phyloP scores from a whole-genome alignment of 2,113 vertebrate genomes.

The Gadus macrocephalus region DNA sequence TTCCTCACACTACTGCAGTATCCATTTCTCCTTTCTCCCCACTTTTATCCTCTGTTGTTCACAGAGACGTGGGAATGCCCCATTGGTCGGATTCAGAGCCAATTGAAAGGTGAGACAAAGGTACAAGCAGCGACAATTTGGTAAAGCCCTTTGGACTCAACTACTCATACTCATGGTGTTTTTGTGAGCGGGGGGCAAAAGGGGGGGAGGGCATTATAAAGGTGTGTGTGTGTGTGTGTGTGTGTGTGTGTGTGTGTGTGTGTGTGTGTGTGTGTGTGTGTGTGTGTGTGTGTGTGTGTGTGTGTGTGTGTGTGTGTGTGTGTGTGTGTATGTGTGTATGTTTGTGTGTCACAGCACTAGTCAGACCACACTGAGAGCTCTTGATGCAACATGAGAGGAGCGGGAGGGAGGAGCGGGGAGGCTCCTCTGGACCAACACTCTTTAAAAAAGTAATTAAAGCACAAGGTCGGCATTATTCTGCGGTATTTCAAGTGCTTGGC shows the following conservation, averaged over 20 bases:
- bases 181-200: constrained; percentile 21
- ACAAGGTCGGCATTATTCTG: too few relatives aligned
- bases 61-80: constrained; percentile 25
- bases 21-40: not conserved
- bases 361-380: constrained; percentile 42
- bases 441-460: too few relatives aligned
- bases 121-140: constrained; percentile 29
- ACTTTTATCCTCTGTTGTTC: constrained; percentile 8
- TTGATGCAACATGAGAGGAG: constrained; percentile 17
- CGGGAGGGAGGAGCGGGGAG: not conserved
- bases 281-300: not conserved
- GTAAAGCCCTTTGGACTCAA: constrained; percentile 52
- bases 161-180: constrained; percentile 50
- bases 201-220: constrained; percentile 45
- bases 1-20: not conserved
- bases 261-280: not conserved
- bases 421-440: too few relatives aligned
- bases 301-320: not conserved
- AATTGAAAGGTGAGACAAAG: constrained; percentile 34
- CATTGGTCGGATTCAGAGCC: constrained; percentile 42
- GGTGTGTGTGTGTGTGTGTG: constrained; percentile 29
- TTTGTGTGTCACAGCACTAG: constrained; percentile 46
- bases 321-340: constrained; percentile 14
- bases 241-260: not conserved
- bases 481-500: too few relatives aligned